Percentiles rank a stretch among this genome's conserved stretches.
Evolutionary conservation across 1,140 invertebrate species (phyloP).

Genomic region (Drosophila sulfurigaster): DNA sequence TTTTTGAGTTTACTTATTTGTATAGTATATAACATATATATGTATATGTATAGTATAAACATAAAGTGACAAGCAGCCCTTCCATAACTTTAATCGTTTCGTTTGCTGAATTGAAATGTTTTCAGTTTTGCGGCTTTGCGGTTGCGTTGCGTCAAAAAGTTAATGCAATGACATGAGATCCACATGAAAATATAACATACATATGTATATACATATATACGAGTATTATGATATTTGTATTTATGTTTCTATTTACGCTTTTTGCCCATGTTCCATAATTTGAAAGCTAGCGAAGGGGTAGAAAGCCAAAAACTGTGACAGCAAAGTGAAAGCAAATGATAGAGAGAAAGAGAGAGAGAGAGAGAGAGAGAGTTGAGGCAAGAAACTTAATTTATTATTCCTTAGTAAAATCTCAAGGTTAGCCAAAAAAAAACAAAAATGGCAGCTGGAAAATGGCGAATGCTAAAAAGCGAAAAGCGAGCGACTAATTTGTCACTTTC

Average conservation of each 20-base stretch:
- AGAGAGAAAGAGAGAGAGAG: not conserved
- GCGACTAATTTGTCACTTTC: constrained; percentile 45
- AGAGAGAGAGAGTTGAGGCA: not conserved
- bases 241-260: constrained; percentile 20
- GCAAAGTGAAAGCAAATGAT: not conserved
- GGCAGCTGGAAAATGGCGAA: constrained; percentile 28
- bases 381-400: constrained; percentile 54
- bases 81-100: constrained; percentile 24
- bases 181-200: constrained; percentile 12
- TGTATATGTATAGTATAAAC: not conserved
- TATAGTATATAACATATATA: not conserved
- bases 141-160: constrained; percentile 28
- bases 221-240: constrained; percentile 3
- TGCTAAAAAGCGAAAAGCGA: constrained; percentile 6
- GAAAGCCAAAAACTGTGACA: not conserved
- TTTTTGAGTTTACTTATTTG: no score
- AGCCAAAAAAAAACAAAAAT: constrained; percentile 12
- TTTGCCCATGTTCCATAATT: constrained; percentile 9
- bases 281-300: not conserved
- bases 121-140: constrained; percentile 43
- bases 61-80: not conserved
- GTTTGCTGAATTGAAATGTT: constrained; percentile 47
- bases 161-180: constrained; percentile 38
- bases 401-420: constrained; percentile 44
- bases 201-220: not conserved